Evolutionary conservation across 2,888 invertebrate genomes (phyloP).

Genomic region (Nemoura dubitans): DNA sequence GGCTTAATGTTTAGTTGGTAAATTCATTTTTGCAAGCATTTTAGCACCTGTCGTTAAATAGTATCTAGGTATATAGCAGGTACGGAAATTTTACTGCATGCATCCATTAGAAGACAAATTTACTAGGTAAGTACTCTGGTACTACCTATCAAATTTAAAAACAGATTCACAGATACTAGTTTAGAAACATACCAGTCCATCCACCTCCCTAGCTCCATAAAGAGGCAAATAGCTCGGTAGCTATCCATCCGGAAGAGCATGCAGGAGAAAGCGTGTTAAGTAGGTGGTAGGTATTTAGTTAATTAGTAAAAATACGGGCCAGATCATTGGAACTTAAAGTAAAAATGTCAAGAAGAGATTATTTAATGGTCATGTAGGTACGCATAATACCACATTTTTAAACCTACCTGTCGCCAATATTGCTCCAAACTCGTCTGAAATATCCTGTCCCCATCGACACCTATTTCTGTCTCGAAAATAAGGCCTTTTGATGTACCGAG

Average conservation of each 20-base stretch:
- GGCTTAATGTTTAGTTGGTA: too few relatives aligned
- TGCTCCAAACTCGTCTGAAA: constrained; percentile 79
- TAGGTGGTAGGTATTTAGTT: constrained; percentile 52
- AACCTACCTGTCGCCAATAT: constrained; percentile 85
- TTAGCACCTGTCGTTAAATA: too few relatives aligned
- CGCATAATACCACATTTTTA: background rate
- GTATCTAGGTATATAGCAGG: too few relatives aligned
- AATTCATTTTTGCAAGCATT: too few relatives aligned
- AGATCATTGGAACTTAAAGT: too few relatives aligned
- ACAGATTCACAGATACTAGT: background rate
- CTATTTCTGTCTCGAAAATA: constrained; percentile 89
- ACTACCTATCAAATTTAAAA: too few relatives aligned
- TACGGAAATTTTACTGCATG: too few relatives aligned
- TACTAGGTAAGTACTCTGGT: too few relatives aligned
- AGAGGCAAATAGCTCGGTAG: constrained; percentile 79
- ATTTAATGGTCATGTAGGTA: too few relatives aligned
- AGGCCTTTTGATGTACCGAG: constrained; percentile 90
- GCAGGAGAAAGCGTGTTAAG: constrained; percentile 5
- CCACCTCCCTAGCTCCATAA: constrained; percentile 77
- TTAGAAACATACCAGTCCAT: constrained; percentile 72
- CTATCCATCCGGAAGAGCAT: constrained; percentile 60
- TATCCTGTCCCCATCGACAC: constrained; percentile 82
- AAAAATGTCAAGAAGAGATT: too few relatives aligned
- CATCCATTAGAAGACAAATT: too few relatives aligned
- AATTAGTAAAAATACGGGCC: constrained; percentile 51